Evolutionary conservation across 2,113 vertebrate species (phyloP).

Genomic region (Otolemur garnettii): DNA sequence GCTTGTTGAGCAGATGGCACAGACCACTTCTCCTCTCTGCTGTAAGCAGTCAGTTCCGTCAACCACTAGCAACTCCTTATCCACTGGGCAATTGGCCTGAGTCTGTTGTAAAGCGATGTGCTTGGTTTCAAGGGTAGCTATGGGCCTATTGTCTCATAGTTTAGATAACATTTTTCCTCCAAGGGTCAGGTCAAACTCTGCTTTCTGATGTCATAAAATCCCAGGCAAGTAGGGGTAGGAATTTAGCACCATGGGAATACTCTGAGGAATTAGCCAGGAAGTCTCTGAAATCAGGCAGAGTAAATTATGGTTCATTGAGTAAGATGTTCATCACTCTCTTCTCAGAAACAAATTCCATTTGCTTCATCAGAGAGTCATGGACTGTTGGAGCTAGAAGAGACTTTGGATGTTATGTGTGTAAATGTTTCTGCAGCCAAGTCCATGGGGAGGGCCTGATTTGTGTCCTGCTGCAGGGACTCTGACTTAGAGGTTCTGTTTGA

Average conservation of each 20-base stretch:
- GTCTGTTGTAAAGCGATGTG: conserved; percentile 43
- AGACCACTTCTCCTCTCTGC: conserved; percentile 22
- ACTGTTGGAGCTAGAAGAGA: conserved; percentile 21
- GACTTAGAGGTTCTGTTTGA: conserved; percentile 54
- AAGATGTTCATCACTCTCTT: conserved; percentile 3
- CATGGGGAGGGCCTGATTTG: neutral
- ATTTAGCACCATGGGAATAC: conserved; percentile 2
- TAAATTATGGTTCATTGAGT: conserved; percentile 73
- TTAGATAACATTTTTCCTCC: conserved; percentile 36
- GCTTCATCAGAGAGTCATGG: conserved; percentile 43
- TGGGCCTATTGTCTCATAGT: neutral
- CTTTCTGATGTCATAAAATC: conserved; percentile 72
- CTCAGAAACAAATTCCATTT: conserved; percentile 67
- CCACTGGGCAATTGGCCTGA: neutral
- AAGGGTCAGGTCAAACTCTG: conserved; percentile 57
- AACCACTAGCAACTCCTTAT: neutral
- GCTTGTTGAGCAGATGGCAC: conserved; percentile 51
- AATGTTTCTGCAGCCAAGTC: conserved; percentile 50
- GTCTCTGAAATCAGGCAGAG: conserved; percentile 35
- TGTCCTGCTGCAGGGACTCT: conserved; percentile 14
- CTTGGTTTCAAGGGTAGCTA: conserved; percentile 48
- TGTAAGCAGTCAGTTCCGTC: neutral
- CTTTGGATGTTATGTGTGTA: conserved; percentile 48
- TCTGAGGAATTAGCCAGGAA: conserved; percentile 40
- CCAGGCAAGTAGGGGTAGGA: conserved; percentile 62